These are phyloP conservation scores for Ditylenchus weischeri DNA, from an alignment of 2,888 invertebrate genomes.

Conservation along the genomic window DNA sequence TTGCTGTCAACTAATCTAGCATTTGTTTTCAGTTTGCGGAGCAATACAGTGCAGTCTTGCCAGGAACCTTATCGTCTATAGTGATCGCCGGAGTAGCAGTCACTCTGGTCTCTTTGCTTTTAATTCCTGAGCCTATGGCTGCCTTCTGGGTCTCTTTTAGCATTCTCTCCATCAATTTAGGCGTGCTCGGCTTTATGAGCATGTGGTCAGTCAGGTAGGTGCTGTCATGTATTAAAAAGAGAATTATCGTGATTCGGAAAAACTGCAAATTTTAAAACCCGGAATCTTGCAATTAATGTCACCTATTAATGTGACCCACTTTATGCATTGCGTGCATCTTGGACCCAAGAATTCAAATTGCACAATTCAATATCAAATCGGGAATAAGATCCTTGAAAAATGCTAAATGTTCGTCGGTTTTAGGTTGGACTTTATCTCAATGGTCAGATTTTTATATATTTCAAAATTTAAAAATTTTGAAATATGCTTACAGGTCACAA, in stretches of 20 bases:
- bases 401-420: no score
- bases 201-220: slow-evolving; percentile 74
- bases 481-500: slow-evolving; percentile 62
- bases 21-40: slow-evolving; percentile 52
- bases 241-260: no score
- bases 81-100: slow-evolving; percentile 74
- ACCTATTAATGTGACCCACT: no score
- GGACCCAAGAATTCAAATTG: no score
- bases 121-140: slow-evolving; percentile 85
- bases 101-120: slow-evolving; percentile 86
- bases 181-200: slow-evolving; percentile 91
- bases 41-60: slow-evolving; percentile 57
- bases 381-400: no score
- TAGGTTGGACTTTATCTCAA: slow-evolving; percentile 76
- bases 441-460: slow-evolving; percentile 71
- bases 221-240: no score
- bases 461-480: no score
- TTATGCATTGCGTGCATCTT: no score
- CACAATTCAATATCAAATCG: no score
- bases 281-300: no score
- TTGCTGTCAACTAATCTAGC: no score
- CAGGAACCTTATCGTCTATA: slow-evolving; percentile 67
- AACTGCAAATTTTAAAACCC: no score
- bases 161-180: slow-evolving; percentile 86
- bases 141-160: slow-evolving; percentile 91